Evolutionary conservation across 2,113 vertebrate genomes (phyloP).

Genomic region (Microtus richardsoni): DNA sequence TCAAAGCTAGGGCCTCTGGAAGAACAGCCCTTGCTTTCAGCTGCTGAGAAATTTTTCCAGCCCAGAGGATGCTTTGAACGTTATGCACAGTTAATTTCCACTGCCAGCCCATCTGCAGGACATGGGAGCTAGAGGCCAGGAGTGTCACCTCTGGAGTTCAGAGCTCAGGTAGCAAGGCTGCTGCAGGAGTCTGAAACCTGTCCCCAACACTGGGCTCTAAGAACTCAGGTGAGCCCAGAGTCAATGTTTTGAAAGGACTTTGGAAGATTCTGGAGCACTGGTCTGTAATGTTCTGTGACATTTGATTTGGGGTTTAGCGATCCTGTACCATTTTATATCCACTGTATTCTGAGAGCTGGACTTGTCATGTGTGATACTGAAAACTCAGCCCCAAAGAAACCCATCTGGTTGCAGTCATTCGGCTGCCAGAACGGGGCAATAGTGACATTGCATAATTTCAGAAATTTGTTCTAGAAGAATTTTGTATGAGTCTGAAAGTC

Average conservation of each 20-base stretch:
- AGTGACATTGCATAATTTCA: not conserved
- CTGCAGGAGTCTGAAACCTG: not conserved
- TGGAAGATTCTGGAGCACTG: not conserved
- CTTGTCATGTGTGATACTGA: not conserved
- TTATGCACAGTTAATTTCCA: not conserved
- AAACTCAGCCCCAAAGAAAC: conserved; percentile 39
- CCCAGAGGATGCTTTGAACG: not conserved
- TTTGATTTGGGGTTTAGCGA: conserved; percentile 4
- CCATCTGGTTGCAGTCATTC: not conserved
- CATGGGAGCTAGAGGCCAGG: not conserved
- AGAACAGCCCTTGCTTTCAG: not conserved
- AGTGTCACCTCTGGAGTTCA: not conserved
- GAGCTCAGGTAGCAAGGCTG: not conserved
- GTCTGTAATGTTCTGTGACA: not conserved
- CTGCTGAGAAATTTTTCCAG: not conserved
- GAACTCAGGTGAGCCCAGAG: not conserved
- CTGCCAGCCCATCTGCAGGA: not conserved
- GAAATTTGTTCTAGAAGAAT: conserved; percentile 28
- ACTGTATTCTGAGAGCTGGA: conserved; percentile 35
- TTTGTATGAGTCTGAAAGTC: conserved; percentile 2
- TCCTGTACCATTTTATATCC: not conserved
- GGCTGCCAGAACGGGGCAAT: not conserved
- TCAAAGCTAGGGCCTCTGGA: not conserved
- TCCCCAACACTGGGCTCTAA: not conserved
- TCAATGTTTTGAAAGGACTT: not conserved